phyloP scores from a whole-genome alignment of 2,113 vertebrate genomes.

The Toxostoma redivivum region DNA sequence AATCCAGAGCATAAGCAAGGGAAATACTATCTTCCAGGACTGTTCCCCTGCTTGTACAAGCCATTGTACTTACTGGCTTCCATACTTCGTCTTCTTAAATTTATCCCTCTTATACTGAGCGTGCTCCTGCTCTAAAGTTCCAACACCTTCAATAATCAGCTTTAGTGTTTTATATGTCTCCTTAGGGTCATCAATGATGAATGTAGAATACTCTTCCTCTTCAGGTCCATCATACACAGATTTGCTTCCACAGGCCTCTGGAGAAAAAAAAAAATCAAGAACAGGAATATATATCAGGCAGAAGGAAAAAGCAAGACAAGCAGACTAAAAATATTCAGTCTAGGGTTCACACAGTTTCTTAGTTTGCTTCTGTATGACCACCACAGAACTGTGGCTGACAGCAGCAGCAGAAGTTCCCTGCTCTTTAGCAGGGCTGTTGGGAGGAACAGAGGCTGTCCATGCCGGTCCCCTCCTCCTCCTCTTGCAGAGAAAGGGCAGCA shows the following conservation, averaged over 20 bases:
- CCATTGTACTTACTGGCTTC: conserved; percentile 89
- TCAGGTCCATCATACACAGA: conserved; percentile 95
- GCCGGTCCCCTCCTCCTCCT: accelerated
- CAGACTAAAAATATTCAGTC: background rate
- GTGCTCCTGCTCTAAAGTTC: conserved; percentile 89
- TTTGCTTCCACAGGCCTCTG: conserved; percentile 97
- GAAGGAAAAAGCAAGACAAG: background rate
- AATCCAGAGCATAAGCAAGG: background rate
- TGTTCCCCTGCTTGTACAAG: background rate
- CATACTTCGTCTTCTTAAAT: conserved; percentile 96
- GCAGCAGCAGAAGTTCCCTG: background rate
- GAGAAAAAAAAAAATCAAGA: background rate
- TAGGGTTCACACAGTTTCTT: background rate
- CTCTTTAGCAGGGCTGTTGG: background rate
- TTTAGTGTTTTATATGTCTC: conserved; percentile 95
- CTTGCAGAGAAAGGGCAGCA: background rate
- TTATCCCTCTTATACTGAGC: conserved; percentile 93
- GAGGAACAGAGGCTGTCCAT: background rate
- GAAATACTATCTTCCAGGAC: background rate
- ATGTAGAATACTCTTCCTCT: conserved; percentile 93
- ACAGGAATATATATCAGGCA: background rate
- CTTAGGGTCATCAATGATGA: conserved; percentile 94
- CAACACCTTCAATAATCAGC: conserved; percentile 84
- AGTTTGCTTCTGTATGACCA: background rate
- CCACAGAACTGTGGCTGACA: background rate